Evolutionary conservation across 2,797 vertebrate genomes (phyloP).

Genomic region (Danio choprae): DNA sequence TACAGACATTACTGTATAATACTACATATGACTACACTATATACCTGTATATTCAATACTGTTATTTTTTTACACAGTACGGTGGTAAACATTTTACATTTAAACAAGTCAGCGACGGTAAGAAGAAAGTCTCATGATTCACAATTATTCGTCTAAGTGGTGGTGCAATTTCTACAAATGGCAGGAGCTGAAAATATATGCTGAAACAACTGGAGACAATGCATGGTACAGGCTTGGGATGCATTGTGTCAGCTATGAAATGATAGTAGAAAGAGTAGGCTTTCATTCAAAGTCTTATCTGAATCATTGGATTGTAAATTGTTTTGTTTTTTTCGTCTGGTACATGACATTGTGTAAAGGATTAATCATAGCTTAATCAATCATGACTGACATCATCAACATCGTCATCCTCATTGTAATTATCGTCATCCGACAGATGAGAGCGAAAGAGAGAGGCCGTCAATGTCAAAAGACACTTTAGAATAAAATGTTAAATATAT

Average conservation of each 20-base stretch:
- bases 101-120: background rate
- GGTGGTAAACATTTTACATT: background rate
- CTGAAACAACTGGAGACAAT: conserved; percentile 8
- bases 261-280: conserved; percentile 10
- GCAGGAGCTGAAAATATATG: conserved; percentile 31
- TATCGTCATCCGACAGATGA: background rate
- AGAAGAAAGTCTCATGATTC: conserved; percentile 16
- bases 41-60: background rate
- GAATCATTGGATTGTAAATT: conserved; percentile 40
- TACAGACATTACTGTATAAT: background rate
- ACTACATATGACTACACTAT: background rate
- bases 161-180: conserved; percentile 38
- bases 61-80: background rate
- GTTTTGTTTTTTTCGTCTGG: conserved; percentile 21
- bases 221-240: conserved; percentile 3
- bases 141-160: conserved; percentile 23
- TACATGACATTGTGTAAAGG: conserved; percentile 35
- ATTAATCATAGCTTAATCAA: conserved; percentile 36
- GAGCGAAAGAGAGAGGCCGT: background rate
- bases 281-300: conserved; percentile 12
- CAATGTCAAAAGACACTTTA: conserved; percentile 12
- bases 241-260: conserved; percentile 11
- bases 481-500: background rate
- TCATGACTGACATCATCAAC: conserved; percentile 13
- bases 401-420: conserved; percentile 24